Percentiles rank a stretch among this genome's conserved stretches.
Evolutionary conservation across 1,140 invertebrate species (phyloP).

Genomic region (Arion vulgaris): DNA sequence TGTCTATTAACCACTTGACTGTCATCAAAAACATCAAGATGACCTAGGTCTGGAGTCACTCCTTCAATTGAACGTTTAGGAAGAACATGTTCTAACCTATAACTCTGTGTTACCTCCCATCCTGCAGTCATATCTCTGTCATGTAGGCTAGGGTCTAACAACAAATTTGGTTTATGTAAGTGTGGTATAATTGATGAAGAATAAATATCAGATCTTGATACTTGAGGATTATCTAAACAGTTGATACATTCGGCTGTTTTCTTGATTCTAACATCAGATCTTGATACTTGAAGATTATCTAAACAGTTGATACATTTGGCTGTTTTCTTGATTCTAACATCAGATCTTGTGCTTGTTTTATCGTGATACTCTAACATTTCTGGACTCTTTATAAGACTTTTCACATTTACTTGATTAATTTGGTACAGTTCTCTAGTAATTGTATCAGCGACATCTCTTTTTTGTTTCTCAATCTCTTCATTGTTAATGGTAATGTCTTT

Average conservation of each 20-base stretch:
- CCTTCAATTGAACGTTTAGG: neutral
- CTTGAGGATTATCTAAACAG: too few relatives aligned
- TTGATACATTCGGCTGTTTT: neutral
- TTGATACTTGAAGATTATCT: neutral
- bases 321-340: neutral
- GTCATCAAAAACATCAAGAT: too few relatives aligned
- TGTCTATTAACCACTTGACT: too few relatives aligned
- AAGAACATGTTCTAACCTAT: neutral
- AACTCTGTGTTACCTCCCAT: neutral
- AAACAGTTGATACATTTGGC: neutral
- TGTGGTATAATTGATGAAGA: neutral
- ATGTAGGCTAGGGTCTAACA: too few relatives aligned
- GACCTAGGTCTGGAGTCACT: too few relatives aligned
- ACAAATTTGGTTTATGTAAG: neutral
- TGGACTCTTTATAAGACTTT: neutral
- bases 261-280: neutral
- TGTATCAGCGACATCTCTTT: neutral
- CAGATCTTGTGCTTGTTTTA: neutral
- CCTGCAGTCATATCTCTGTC: too few relatives aligned
- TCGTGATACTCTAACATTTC: neutral
- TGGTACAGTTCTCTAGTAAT: neutral
- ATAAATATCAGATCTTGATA: neutral
- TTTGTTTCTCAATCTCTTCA: neutral
- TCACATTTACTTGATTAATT: neutral
- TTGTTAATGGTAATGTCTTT: neutral